Conservation (phyloP, 2,113 vertebrate genomes). For the Campylomormyrus tamandua region DNA sequence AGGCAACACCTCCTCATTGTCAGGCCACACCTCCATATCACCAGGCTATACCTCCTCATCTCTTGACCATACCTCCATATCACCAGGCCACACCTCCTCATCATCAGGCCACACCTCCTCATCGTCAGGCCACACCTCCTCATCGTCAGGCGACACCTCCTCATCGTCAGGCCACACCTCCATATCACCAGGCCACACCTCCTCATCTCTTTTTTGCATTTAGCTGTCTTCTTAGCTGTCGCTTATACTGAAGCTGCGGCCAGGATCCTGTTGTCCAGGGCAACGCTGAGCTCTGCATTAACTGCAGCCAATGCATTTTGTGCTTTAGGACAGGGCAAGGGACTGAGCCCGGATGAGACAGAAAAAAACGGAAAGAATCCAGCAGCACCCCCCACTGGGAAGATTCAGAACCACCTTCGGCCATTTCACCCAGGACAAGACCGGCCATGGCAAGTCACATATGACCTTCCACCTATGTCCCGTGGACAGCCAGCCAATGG, state of each 20-base stretch:
- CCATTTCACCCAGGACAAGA: not conserved
- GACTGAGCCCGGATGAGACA: not conserved
- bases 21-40: too few relatives aligned
- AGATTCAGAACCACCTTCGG: not conserved
- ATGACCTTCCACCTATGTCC: not conserved
- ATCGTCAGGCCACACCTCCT: not conserved
- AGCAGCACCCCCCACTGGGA: not conserved
- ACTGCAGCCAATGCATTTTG: not conserved
- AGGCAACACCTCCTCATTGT: too few relatives aligned
- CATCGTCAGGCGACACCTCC: not conserved
- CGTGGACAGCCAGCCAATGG: not conserved
- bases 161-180: too few relatives aligned
- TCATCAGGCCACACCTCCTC: too few relatives aligned
- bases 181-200: not conserved
- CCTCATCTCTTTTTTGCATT: not conserved
- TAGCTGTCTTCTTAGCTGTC: not conserved
- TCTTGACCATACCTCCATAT: too few relatives aligned
- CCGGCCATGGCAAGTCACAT: not conserved
- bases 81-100: too few relatives aligned
- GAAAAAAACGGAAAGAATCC: not conserved
- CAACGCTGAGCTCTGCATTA: not conserved
- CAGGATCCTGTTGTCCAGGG: not conserved
- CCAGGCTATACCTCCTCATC: too few relatives aligned
- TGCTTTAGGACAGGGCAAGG: not conserved
- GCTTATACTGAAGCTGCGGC: not conserved